phyloP scores from a whole-genome alignment of 2,888 invertebrate species.

The Macrophya alboannulata region DNA sequence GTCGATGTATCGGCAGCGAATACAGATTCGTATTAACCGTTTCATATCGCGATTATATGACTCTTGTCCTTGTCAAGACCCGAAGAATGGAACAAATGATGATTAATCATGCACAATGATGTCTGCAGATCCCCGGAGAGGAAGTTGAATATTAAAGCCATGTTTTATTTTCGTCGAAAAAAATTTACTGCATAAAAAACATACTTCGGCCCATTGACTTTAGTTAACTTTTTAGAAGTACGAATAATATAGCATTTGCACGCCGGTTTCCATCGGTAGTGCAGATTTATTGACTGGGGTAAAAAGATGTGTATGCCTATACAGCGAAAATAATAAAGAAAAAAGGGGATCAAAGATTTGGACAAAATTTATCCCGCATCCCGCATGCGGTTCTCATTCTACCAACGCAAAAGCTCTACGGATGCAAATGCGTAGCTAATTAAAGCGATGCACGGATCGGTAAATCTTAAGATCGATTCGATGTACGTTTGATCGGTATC shows the following conservation, averaged over 20 bases:
- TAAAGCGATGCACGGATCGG: constrained; percentile 46
- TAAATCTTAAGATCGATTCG: constrained; percentile 51
- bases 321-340: neutral
- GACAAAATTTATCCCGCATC: constrained; percentile 19
- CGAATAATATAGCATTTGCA: neutral
- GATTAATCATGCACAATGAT: neutral
- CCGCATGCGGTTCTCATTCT: constrained; percentile 1
- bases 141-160: neutral
- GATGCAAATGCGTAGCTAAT: constrained; percentile 44
- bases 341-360: constrained; percentile 20
- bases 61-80: neutral
- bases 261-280: neutral
- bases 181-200: neutral
- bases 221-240: constrained; percentile 8
- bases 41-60: neutral
- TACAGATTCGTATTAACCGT: constrained; percentile 1
- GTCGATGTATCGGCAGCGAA: constrained; percentile 13
- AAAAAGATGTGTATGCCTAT: neutral
- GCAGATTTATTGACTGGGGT: neutral
- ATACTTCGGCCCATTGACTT: neutral
- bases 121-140: neutral
- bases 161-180: neutral
- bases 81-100: neutral
- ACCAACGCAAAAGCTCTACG: constrained; percentile 8
- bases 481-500: constrained; percentile 49